A percentile compares a stretch with the other conserved stretches of the same genome.
phyloP scores from a whole-genome alignment of 2,113 vertebrate genomes.

The Rhinolophus ferrumequinum region DNA sequence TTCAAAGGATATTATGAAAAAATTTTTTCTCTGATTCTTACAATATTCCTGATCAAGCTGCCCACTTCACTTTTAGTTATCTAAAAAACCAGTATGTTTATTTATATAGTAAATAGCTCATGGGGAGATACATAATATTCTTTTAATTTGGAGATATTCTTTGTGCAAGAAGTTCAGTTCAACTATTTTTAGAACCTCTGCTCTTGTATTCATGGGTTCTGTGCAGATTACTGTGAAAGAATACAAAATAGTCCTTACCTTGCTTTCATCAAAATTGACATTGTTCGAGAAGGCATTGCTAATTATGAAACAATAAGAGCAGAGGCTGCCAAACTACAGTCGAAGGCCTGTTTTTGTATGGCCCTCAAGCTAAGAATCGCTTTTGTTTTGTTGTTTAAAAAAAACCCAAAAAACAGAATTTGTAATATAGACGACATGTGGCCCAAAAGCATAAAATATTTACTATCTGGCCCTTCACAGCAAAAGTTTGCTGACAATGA shows the following conservation, averaged over 20 bases:
- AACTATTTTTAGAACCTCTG: slow-evolving; percentile 21
- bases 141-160: not conserved
- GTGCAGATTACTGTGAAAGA: not conserved
- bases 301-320: not conserved
- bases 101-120: slow-evolving; percentile 8
- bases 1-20: slow-evolving; percentile 5
- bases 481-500: not conserved
- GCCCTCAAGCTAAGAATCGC: not conserved
- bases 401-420: not conserved
- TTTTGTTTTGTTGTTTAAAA: slow-evolving; percentile 35
- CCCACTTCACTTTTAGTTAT: not conserved
- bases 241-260: not conserved
- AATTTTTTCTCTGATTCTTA: slow-evolving; percentile 21
- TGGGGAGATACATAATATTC: not conserved
- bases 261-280: not conserved
- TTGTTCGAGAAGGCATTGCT: slow-evolving; percentile 1
- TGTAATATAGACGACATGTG: not conserved
- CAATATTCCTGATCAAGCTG: not conserved
- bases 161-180: slow-evolving; percentile 29
- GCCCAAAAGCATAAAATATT: not conserved
- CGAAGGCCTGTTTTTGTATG: not conserved
- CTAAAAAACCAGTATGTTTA: slow-evolving; percentile 33
- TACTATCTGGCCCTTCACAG: not conserved
- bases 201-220: not conserved
- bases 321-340: not conserved